A percentile compares a stretch with the other conserved stretches of the same genome.
Conservation (phyloP, 2,888 invertebrate species). For the Drosophila neutralis region DNA sequence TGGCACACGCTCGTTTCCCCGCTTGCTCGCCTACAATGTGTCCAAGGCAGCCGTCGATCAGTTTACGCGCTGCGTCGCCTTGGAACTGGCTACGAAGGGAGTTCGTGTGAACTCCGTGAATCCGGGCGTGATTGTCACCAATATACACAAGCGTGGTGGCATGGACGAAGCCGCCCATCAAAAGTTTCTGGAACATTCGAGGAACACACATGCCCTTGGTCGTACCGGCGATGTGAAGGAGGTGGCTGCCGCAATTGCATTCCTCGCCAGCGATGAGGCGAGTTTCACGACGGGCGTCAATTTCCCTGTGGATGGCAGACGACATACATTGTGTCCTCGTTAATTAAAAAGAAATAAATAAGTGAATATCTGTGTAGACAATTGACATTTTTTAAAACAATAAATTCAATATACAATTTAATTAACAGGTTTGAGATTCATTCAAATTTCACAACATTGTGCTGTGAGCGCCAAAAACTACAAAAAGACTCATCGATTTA, state of each 20-base stretch:
- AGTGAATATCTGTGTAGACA: background rate
- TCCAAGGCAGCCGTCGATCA: conserved; percentile 97
- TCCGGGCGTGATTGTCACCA: conserved; percentile 96
- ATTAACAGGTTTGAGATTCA: background rate
- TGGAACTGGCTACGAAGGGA: conserved; percentile 91
- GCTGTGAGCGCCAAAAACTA: conserved; percentile 4
- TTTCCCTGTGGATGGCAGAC: conserved; percentile 89
- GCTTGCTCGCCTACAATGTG: conserved; percentile 95
- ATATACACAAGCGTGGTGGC: conserved; percentile 91
- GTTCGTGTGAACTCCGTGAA: conserved; percentile 96
- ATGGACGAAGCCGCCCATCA: conserved; percentile 92
- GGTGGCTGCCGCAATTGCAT: conserved; percentile 94
- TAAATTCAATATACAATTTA: background rate
- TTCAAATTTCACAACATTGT: conserved; percentile 31
- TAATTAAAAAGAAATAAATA: conserved; percentile 79
- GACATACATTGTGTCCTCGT: conserved; percentile 88
- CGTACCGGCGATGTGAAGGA: conserved; percentile 93
- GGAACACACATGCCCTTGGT: conserved; percentile 94
- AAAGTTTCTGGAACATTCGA: conserved; percentile 92
- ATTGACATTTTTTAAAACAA: conserved; percentile 39
- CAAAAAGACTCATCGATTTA: conserved; percentile 9
- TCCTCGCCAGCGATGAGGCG: conserved; percentile 91
- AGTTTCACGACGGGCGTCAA: conserved; percentile 91
- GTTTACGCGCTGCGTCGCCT: conserved; percentile 94
- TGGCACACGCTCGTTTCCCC: conserved; percentile 94